Percentiles rank a stretch among this genome's conserved stretches.
Evolutionary conservation across 1,140 invertebrate genomes (phyloP).

Genomic region (Anagrus nilaparvatae): DNA sequence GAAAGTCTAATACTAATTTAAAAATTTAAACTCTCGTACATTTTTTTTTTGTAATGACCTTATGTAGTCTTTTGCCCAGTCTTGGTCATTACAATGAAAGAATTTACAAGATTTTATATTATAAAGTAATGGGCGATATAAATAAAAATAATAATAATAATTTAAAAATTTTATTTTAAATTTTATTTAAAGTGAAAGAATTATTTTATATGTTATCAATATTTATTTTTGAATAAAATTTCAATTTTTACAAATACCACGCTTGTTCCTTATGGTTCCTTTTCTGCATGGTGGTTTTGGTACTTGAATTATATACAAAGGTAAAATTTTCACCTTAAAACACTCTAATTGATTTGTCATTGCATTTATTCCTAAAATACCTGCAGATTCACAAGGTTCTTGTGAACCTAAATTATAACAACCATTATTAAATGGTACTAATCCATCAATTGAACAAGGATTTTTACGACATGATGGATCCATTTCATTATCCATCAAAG

Average conservation of each 20-base stretch:
- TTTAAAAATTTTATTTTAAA: too few species aligned
- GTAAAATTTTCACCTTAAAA: slow-evolving; percentile 10
- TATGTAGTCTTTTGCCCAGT: too few species aligned
- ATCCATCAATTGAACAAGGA: slow-evolving; percentile 42
- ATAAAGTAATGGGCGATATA: too few species aligned
- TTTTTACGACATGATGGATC: slow-evolving; percentile 50
- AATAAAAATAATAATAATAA: too few species aligned
- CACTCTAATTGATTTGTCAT: slow-evolving; percentile 30
- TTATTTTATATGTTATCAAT: slow-evolving; percentile 3
- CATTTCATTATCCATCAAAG: slow-evolving; percentile 41
- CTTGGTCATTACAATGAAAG: too few species aligned
- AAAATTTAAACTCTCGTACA: too few species aligned
- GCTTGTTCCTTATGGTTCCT: slow-evolving; percentile 26
- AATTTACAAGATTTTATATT: too few species aligned
- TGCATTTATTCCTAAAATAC: slow-evolving; percentile 25
- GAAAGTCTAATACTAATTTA: too few species aligned
- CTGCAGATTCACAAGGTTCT: slow-evolving; percentile 31
- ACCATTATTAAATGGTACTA: slow-evolving; percentile 39
- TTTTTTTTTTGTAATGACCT: too few species aligned
- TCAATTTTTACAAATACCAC: slow-evolving; percentile 26
- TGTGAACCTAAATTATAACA: slow-evolving; percentile 42
- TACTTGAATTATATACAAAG: slow-evolving; percentile 23
- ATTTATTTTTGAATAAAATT: too few species aligned
- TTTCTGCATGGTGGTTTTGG: slow-evolving; percentile 23
- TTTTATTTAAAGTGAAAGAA: not conserved